phyloP scores from a whole-genome alignment of 2,113 vertebrate genomes.

The Clarias magur region DNA sequence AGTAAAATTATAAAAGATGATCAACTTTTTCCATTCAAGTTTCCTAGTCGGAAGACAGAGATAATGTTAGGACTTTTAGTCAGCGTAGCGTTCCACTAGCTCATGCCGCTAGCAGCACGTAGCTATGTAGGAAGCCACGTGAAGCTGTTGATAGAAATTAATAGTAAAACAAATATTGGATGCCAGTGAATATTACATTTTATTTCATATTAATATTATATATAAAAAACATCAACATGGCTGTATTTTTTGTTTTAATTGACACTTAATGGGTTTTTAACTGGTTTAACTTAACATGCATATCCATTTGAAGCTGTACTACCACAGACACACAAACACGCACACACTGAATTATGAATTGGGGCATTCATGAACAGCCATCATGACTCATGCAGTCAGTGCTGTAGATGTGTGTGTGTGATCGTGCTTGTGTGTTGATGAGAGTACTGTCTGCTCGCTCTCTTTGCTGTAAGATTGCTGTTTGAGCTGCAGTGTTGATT shows the following conservation, averaged over 20 bases:
- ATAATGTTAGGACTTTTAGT: neutral
- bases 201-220: neutral
- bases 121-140: neutral
- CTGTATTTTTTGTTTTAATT: neutral
- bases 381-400: conserved; percentile 4
- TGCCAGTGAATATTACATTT: neutral
- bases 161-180: neutral
- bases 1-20: no score
- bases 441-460: neutral
- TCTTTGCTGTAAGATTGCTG: neutral
- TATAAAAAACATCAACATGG: neutral
- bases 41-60: neutral
- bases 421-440: neutral
- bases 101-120: neutral
- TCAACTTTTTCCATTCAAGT: neutral
- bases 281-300: neutral
- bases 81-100: neutral
- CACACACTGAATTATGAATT: conserved; percentile 8
- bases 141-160: neutral
- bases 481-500: conserved; percentile 19
- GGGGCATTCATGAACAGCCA: conserved; percentile 25
- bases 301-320: neutral
- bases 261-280: neutral
- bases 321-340: conserved; percentile 3
- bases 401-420: conserved; percentile 13